Conservation (phyloP, 2,888 invertebrate genomes). For the Polymixis lichenea region DNA sequence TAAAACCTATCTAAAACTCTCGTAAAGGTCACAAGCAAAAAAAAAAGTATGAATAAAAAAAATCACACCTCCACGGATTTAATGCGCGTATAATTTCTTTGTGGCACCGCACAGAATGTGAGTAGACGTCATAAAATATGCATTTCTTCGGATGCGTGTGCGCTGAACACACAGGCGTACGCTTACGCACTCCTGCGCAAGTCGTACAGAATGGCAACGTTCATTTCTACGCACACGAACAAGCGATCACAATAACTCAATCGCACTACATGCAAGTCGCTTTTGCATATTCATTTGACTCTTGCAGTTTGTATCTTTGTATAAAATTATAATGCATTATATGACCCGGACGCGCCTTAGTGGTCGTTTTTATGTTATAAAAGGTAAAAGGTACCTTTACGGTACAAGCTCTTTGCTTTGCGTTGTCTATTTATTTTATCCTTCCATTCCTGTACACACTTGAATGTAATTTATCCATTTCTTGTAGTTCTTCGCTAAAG, state of each 20-base stretch:
- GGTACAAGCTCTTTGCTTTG: slow-evolving; percentile 48
- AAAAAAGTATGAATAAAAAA: slow-evolving; percentile 73
- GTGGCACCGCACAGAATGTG: slow-evolving; percentile 90
- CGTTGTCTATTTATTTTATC: slow-evolving; percentile 63
- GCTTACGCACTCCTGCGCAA: slow-evolving; percentile 53
- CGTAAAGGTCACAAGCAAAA: slow-evolving; percentile 72
- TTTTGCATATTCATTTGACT: slow-evolving; percentile 89
- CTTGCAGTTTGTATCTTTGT: slow-evolving; percentile 89
- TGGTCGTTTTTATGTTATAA: slow-evolving; percentile 78
- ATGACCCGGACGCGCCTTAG: slow-evolving; percentile 78
- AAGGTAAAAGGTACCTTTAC: slow-evolving; percentile 69
- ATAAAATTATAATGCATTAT: slow-evolving; percentile 91
- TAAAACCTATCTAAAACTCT: slow-evolving; percentile 68
- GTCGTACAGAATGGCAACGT: slow-evolving; percentile 57
- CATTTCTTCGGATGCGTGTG: slow-evolving; percentile 87
- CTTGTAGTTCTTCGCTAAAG: slow-evolving; percentile 36
- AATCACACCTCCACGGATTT: slow-evolving; percentile 88
- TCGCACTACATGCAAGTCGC: slow-evolving; percentile 83
- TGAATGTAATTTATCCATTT: slow-evolving; percentile 56
- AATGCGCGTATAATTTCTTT: slow-evolving; percentile 91
- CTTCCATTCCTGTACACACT: slow-evolving; percentile 54
- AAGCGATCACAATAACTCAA: slow-evolving; percentile 87
- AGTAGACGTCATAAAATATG: slow-evolving; percentile 90
- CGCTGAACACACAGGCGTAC: slow-evolving; percentile 68
- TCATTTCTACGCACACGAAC: slow-evolving; percentile 74